Percentiles rank a stretch among this genome's conserved stretches.
phyloP scores from a whole-genome alignment of 2,888 invertebrate genomes.

The Zaprionus lineosus region DNA sequence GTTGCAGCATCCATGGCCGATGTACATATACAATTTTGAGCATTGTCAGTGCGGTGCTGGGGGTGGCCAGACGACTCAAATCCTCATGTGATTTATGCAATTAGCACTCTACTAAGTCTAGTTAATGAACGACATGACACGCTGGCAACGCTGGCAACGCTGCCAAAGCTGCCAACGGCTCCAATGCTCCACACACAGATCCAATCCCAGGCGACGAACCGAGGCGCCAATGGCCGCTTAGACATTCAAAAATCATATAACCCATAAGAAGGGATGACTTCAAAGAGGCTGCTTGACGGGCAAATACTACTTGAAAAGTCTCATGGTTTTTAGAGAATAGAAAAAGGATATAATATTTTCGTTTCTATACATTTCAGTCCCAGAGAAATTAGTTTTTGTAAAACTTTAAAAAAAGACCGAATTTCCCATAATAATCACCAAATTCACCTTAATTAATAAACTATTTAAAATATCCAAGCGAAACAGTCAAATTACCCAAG shows the following conservation, averaged over 20 bases:
- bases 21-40: constrained; percentile 23
- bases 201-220: constrained; percentile 35
- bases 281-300: not conserved
- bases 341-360: too few relatives aligned
- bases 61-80: constrained; percentile 60
- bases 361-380: too few relatives aligned
- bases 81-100: constrained; percentile 77
- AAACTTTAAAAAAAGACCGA: too few relatives aligned
- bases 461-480: too few relatives aligned
- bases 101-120: constrained; percentile 74
- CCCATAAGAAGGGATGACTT: constrained; percentile 1
- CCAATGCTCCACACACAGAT: not conserved
- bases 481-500: too few relatives aligned
- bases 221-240: constrained; percentile 52
- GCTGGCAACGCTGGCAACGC: constrained; percentile 39
- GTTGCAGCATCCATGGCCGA: constrained; percentile 8
- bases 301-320: too few relatives aligned
- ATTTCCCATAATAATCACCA: too few relatives aligned
- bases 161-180: constrained; percentile 12
- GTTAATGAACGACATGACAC: constrained; percentile 66
- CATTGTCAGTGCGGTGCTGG: not conserved
- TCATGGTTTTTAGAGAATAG: too few relatives aligned
- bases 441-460: too few relatives aligned
- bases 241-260: constrained; percentile 51
- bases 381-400: too few relatives aligned